Evolutionary conservation across 2,888 invertebrate species (phyloP).

Genomic region (Nebria brevicollis): DNA sequence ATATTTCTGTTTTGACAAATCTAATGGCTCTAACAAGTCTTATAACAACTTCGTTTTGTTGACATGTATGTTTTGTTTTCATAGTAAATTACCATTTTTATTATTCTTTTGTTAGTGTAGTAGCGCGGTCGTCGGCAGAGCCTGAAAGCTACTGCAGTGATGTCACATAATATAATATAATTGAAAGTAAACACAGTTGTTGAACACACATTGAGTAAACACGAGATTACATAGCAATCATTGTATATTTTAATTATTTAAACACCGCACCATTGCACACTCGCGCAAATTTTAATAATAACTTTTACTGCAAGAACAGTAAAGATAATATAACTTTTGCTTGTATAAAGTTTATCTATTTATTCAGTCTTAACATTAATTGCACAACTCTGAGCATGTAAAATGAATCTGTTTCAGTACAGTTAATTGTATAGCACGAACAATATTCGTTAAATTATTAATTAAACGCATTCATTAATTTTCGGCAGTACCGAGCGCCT

Average conservation of each 20-base stretch:
- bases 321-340: neutral
- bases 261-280: neutral
- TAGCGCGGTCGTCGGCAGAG: neutral
- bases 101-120: neutral
- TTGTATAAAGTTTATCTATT: neutral
- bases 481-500: too few relatives aligned
- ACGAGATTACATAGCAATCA: neutral
- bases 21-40: neutral
- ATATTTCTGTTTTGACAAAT: neutral
- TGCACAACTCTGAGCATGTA: too few relatives aligned
- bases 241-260: neutral
- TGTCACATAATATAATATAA: slow-evolving; percentile 1
- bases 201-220: neutral
- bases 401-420: too few relatives aligned
- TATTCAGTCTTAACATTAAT: too few relatives aligned
- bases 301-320: neutral
- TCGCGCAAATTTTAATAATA: neutral
- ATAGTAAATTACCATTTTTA: neutral
- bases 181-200: neutral
- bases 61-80: neutral
- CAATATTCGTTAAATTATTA: too few relatives aligned
- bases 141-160: neutral
- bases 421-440: too few relatives aligned
- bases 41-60: neutral
- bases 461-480: too few relatives aligned